Percentiles rank a stretch among this genome's conserved stretches.
These are phyloP conservation scores for Andricus curvator DNA, from an alignment of 2,888 invertebrate genomes.

Conservation along the genomic window DNA sequence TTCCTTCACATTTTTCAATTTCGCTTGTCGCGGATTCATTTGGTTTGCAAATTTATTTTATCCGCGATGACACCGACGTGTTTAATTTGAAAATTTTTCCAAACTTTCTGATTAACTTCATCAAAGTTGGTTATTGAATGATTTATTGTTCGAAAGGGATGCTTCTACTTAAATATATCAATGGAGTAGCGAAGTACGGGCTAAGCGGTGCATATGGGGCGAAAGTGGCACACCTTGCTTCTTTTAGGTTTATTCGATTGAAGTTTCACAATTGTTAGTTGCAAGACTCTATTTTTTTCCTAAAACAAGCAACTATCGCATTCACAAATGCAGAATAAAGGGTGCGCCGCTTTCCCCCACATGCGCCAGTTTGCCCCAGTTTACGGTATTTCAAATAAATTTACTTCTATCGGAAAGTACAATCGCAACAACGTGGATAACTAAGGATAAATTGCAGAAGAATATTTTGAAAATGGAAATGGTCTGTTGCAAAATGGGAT, in stretches of 20 bases:
- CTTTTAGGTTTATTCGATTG: too few species aligned
- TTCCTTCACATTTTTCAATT: conserved; percentile 22
- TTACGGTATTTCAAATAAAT: neutral
- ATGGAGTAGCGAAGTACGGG: too few species aligned
- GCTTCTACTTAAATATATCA: neutral
- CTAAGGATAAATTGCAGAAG: neutral
- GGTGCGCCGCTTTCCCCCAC: too few species aligned
- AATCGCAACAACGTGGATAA: neutral
- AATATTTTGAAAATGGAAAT: conserved; percentile 6
- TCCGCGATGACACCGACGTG: conserved; percentile 1
- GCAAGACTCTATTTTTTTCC: too few species aligned
- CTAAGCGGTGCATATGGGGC: too few species aligned
- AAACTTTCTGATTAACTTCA: conserved; percentile 28
- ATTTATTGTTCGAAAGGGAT: neutral
- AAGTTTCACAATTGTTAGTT: neutral
- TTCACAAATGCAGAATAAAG: too few species aligned
- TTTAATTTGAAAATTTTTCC: conserved; percentile 18
- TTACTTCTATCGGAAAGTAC: neutral
- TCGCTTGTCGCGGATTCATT: conserved; percentile 23
- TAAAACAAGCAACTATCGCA: too few species aligned
- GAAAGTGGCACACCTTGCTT: too few species aligned
- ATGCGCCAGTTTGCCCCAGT: too few species aligned
- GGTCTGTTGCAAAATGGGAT: neutral
- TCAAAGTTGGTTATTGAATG: neutral
- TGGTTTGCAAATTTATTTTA: conserved; percentile 38